Conservation (phyloP, 2,888 invertebrate genomes). For the Drosophila anomelani region DNA sequence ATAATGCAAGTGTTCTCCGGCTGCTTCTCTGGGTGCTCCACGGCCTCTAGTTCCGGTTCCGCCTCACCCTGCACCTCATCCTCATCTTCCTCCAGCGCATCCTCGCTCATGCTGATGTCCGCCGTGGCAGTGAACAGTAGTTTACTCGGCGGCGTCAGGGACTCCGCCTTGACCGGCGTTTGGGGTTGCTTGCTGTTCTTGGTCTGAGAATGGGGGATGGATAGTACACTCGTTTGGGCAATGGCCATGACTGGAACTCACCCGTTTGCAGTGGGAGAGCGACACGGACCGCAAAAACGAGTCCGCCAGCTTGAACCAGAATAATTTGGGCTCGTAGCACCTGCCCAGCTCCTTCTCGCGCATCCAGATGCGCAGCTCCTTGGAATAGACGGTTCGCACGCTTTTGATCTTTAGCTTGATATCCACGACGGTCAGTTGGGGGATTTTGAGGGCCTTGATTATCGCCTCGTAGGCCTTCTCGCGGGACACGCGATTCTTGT, state of each 20-base stretch:
- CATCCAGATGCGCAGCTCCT: conserved; percentile 77
- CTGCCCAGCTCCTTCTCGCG: conserved; percentile 66
- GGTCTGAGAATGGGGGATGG: neutral
- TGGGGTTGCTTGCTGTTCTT: conserved; percentile 14
- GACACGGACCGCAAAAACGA: conserved; percentile 77
- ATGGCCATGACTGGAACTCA: conserved; percentile 26
- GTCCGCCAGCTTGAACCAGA: conserved; percentile 81
- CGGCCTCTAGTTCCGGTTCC: neutral
- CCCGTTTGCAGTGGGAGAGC: conserved; percentile 64
- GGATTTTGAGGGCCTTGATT: conserved; percentile 74
- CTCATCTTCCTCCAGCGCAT: conserved; percentile 49
- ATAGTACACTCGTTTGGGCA: neutral
- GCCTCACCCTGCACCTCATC: conserved; percentile 16
- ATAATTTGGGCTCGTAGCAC: conserved; percentile 76
- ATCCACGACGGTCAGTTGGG: conserved; percentile 75
- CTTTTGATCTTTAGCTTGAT: conserved; percentile 84
- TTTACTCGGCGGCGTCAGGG: conserved; percentile 21
- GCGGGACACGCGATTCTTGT: conserved; percentile 78
- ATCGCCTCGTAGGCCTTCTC: conserved; percentile 79
- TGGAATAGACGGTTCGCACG: conserved; percentile 83
- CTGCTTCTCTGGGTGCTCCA: neutral
- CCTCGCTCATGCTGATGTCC: conserved; percentile 48
- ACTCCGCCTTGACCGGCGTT: conserved; percentile 9
- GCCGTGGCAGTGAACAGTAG: conserved; percentile 25
- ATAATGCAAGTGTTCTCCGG: conserved; percentile 14